Evolutionary conservation across 1,140 invertebrate genomes (phyloP), one percentile per base, ranked within the genome.

Genomic region (Doryteuthis pealeii): DNA sequence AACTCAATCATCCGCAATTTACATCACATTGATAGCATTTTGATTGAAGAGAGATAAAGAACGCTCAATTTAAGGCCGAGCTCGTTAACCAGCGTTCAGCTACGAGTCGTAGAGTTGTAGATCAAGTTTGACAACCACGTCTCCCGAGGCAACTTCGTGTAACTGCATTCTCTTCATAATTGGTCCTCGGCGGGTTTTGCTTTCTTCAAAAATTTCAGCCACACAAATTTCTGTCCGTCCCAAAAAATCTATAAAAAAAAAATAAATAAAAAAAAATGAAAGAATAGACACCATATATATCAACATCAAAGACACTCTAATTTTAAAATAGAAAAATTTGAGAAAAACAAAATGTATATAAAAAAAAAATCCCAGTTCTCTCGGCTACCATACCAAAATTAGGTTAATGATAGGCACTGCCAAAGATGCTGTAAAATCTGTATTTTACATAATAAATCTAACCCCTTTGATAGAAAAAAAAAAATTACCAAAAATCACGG

Each of bases 171-270:
- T 89, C 83, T 92, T 93, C 30, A 90, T 90, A 58, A 94, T 90
- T 62, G 93, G 93, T 74, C 92, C 93, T 70, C 87, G 86, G 78
- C 89, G 91, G 32, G 81, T 76, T 77, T 89, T 90, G 28, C 90
- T 91, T 80, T 93, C 91, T 72, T 88, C 85, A 75, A 91, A 88
- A 71, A 94, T 91, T 73, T 93, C 92, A 15, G 89, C 89, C 15
- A 94, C 90, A 77, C 91, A 89, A 15, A 94, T 89, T 87, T 94
- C 93, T 18, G 93, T 93, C 76, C 93, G 88, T 1, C 93, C 93
- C 70, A 94, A 88, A 83, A 94, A 94, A 87, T 93, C 93, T 94
- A 84, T 26, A 86, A 87, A 76, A 78, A 79, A 84, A 77, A 79
- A n/a, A n/a, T n/a, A n/a, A n/a, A n/a, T n/a, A 33, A 40, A 32